Percentiles rank a stretch among this genome's conserved stretches.
Evolutionary conservation across 2,797 vertebrate genomes (phyloP).

Genomic region (Sebastes aleutianus): DNA sequence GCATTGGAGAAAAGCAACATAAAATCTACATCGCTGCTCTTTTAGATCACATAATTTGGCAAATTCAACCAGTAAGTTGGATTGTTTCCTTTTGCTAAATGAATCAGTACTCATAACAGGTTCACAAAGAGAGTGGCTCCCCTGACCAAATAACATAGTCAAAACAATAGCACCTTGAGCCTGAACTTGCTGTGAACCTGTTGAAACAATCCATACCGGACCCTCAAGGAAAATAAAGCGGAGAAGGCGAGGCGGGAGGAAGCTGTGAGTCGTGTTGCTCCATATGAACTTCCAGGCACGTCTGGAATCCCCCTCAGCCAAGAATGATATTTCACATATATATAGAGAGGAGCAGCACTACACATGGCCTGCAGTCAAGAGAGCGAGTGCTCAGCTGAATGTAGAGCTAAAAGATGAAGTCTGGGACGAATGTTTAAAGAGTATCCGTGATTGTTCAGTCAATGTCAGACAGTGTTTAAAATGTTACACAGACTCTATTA

Average conservation of each 20-base stretch:
- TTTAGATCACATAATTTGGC: neutral
- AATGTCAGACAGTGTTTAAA: neutral
- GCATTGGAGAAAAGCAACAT: conserved; percentile 6
- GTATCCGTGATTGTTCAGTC: neutral
- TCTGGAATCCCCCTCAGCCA: conserved; percentile 52
- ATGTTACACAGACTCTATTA: neutral
- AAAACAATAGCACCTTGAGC: conserved; percentile 44
- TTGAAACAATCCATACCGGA: conserved; percentile 34
- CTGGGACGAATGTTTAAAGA: neutral
- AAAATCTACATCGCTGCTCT: neutral
- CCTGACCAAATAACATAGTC: neutral
- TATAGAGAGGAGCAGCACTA: conserved; percentile 11
- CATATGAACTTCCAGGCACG: conserved; percentile 48
- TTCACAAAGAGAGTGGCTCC: neutral
- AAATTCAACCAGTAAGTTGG: neutral
- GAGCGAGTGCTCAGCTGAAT: neutral
- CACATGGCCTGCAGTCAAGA: conserved; percentile 23
- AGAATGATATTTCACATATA: conserved; percentile 44
- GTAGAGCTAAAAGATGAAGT: neutral
- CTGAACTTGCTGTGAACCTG: conserved; percentile 44
- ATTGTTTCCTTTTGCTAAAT: neutral
- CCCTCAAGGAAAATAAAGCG: conserved; percentile 31
- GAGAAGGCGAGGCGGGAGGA: conserved; percentile 37
- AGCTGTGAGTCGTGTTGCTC: conserved; percentile 38
- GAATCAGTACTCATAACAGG: conserved; percentile 29